These are phyloP conservation scores for Troides oblongomaculatus DNA, from an alignment of 2,888 invertebrate genomes.

Conservation along the genomic window DNA sequence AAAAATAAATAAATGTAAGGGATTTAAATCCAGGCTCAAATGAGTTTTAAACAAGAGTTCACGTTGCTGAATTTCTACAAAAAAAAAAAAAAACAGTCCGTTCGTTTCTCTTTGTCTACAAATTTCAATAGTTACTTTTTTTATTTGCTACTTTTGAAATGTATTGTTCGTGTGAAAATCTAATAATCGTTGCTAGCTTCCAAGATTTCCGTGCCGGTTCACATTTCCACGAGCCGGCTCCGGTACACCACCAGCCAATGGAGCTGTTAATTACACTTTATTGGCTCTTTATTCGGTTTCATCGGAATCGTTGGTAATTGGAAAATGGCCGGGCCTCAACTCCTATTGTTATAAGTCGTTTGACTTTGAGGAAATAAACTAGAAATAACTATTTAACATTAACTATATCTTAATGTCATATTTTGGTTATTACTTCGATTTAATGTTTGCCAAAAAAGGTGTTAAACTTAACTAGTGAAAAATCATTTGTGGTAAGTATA, in stretches of 20 bases:
- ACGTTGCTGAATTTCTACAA: not conserved
- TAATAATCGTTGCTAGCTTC: slow-evolving; percentile 7
- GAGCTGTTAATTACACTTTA: slow-evolving; percentile 11
- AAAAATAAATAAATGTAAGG: too few species aligned
- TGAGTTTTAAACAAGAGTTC: not conserved
- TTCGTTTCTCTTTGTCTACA: not conserved
- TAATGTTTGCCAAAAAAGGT: too few species aligned
- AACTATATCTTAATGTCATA: too few species aligned
- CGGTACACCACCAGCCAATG: slow-evolving; percentile 1
- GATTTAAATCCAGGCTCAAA: not conserved
- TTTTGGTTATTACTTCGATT: too few species aligned
- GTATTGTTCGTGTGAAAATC: slow-evolving; percentile 13
- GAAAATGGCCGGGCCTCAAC: slow-evolving; percentile 4
- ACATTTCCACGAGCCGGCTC: slow-evolving; percentile 10
- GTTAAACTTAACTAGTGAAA: too few species aligned
- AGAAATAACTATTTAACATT: too few species aligned
- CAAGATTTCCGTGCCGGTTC: slow-evolving; percentile 16
- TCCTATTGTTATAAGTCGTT: not conserved
- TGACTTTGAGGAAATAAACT: too few species aligned
- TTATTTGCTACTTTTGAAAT: not conserved
- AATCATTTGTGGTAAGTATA: too few species aligned
- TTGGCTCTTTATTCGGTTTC: slow-evolving; percentile 10
- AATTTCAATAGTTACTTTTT: not conserved
- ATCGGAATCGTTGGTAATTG: slow-evolving; percentile 7
- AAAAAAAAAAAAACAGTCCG: not conserved